Evolutionary conservation across 2,888 invertebrate species (phyloP).

Genomic region (Lasius platythorax): DNA sequence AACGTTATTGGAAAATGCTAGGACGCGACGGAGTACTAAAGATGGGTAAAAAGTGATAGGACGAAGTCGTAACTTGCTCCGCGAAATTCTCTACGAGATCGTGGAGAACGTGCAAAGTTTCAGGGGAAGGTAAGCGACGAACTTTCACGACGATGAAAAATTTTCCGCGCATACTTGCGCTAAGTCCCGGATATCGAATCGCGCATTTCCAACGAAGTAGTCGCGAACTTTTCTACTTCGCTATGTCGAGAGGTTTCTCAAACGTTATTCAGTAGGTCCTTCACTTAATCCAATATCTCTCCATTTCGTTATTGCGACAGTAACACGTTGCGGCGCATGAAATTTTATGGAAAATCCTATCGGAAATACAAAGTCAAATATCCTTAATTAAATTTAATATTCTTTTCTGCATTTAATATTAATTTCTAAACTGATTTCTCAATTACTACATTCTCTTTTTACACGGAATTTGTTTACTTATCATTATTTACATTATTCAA

Average conservation of each 20-base stretch:
- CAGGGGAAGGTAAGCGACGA: conserved; percentile 49
- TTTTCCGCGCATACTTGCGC: conserved; percentile 54
- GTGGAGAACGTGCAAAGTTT: conserved; percentile 48
- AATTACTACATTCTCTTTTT: background rate
- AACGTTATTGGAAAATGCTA: conserved; percentile 37
- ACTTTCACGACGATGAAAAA: conserved; percentile 51
- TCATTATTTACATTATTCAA: background rate
- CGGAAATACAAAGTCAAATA: background rate
- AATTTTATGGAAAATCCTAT: background rate
- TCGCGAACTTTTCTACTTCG: conserved; percentile 46
- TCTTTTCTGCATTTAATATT: background rate
- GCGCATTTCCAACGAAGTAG: conserved; percentile 38
- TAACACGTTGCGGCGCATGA: background rate
- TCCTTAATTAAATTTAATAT: background rate
- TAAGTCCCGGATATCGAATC: conserved; percentile 54
- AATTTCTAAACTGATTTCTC: background rate
- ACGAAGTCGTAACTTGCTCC: conserved; percentile 40
- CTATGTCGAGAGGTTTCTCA: conserved; percentile 45
- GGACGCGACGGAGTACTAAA: conserved; percentile 31
- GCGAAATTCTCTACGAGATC: conserved; percentile 43
- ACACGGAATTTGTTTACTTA: background rate
- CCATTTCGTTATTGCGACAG: conserved; percentile 12
- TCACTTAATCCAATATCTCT: conserved; percentile 42
- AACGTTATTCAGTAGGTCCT: conserved; percentile 44
- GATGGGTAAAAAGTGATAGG: conserved; percentile 49